These are phyloP conservation scores for Semaprochilodus insignis DNA, from an alignment of 2,797 vertebrate species.

Conservation along the genomic window DNA sequence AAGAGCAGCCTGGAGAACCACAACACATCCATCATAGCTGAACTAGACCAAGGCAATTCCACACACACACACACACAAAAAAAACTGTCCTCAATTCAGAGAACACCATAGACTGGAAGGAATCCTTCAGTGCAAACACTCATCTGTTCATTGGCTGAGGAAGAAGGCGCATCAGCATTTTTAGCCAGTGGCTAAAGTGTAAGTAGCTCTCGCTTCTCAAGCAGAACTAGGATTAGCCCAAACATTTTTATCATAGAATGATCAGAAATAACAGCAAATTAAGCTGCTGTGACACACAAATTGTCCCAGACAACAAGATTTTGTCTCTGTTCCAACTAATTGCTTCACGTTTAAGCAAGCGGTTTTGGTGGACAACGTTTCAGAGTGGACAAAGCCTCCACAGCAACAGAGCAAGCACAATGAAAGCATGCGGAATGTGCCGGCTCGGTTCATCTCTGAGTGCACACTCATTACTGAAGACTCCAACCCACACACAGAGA, in stretches of 20 bases:
- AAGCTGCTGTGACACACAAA: not conserved
- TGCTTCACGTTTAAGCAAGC: slow-evolving; percentile 45
- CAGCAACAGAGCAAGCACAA: slow-evolving; percentile 49
- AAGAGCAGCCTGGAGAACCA: slow-evolving; percentile 74
- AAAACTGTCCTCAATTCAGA: slow-evolving; percentile 58
- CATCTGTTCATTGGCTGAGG: slow-evolving; percentile 59
- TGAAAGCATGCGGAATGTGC: slow-evolving; percentile 48
- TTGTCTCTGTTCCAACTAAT: slow-evolving; percentile 29
- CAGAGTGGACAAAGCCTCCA: slow-evolving; percentile 46
- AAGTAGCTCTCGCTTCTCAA: not conserved
- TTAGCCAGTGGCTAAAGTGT: slow-evolving; percentile 38
- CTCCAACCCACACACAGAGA: not conserved
- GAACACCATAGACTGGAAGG: slow-evolving; percentile 61
- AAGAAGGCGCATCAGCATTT: slow-evolving; percentile 55
- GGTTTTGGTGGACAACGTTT: not conserved
- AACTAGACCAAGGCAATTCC: slow-evolving; percentile 56
- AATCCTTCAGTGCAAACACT: slow-evolving; percentile 73
- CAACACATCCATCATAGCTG: slow-evolving; percentile 72
- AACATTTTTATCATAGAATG: not conserved
- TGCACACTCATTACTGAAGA: slow-evolving; percentile 41
- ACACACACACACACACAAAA: slow-evolving; percentile 27
- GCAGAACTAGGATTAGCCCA: not conserved
- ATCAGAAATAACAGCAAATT: not conserved
- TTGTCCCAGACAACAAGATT: not conserved
- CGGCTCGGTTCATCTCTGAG: slow-evolving; percentile 33